Evolutionary conservation across 1,140 invertebrate genomes (phyloP).

Genomic region (Xylocopa sonorina): DNA sequence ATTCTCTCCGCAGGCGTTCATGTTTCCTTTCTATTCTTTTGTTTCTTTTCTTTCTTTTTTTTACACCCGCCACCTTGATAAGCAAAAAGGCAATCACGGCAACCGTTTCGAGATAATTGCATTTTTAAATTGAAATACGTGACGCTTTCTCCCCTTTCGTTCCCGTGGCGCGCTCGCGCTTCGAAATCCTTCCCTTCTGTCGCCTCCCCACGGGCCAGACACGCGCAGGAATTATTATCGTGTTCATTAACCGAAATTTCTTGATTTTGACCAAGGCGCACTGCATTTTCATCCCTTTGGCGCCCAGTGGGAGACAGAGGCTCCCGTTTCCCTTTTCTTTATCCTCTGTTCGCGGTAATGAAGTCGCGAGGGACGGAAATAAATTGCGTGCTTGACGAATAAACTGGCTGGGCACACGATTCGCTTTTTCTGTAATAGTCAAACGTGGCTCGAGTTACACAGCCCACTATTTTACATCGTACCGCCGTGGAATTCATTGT

Average conservation of each 20-base stretch:
- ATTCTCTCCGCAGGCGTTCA: background rate
- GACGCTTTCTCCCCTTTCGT: background rate
- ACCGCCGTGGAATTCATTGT: no score
- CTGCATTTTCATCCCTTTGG: background rate
- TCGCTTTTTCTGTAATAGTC: background rate
- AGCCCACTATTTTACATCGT: no score
- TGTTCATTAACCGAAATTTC: conserved; percentile 28
- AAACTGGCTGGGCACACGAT: background rate
- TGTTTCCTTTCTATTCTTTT: background rate
- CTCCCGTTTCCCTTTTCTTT: background rate
- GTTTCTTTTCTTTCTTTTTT: background rate
- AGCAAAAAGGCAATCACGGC: conserved; percentile 31
- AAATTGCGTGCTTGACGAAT: background rate
- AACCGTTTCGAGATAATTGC: conserved; percentile 45
- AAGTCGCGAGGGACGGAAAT: background rate
- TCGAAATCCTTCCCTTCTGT: background rate
- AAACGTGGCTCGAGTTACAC: no score
- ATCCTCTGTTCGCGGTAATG: background rate
- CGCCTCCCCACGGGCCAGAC: background rate
- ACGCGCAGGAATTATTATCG: conserved; percentile 15
- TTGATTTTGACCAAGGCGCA: background rate
- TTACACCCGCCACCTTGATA: conserved; percentile 26
- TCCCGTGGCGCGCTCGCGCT: background rate
- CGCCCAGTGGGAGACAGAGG: no score
- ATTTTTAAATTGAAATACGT: conserved; percentile 48